Conservation (phyloP, 2,113 vertebrate species). For the Planiliza haematocheilus region DNA sequence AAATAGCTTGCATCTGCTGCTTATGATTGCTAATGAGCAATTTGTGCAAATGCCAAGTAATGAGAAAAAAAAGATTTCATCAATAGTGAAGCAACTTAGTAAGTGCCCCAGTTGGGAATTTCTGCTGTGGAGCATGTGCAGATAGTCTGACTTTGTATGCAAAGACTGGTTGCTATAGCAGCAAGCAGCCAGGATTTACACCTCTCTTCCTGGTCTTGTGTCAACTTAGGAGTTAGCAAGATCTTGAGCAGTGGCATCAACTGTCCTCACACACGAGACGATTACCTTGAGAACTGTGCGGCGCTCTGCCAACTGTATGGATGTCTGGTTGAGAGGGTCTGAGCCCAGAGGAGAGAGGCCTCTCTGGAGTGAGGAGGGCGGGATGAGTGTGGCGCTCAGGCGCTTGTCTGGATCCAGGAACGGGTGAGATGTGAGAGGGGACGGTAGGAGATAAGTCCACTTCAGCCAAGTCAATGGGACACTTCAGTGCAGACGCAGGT, state of each 20-base stretch:
- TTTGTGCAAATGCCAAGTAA: not conserved
- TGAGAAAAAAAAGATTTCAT: not conserved
- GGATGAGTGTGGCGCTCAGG: constrained; percentile 53
- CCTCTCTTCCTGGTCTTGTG: not conserved
- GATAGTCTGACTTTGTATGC: not conserved
- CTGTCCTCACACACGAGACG: constrained; percentile 3
- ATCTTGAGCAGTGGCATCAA: not conserved
- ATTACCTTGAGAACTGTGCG: constrained; percentile 35
- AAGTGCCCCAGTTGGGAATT: no score
- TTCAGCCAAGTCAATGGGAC: constrained; percentile 65
- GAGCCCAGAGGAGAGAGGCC: constrained; percentile 44
- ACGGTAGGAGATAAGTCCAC: constrained; percentile 69
- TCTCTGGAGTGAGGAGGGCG: constrained; percentile 41
- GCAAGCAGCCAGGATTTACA: not conserved
- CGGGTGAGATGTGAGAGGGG: constrained; percentile 41
- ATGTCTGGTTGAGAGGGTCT: constrained; percentile 37
- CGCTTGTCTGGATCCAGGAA: constrained; percentile 54
- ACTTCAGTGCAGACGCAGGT: constrained; percentile 57
- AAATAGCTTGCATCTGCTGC: not conserved
- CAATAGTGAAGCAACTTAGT: not conserved
- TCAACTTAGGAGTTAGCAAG: not conserved
- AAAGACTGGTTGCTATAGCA: not conserved
- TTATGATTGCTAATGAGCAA: not conserved
- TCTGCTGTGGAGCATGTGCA: not conserved
- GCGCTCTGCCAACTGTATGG: constrained; percentile 36